Conservation (phyloP, 1,140 invertebrate genomes). For the Drosophila lacteicornis region DNA sequence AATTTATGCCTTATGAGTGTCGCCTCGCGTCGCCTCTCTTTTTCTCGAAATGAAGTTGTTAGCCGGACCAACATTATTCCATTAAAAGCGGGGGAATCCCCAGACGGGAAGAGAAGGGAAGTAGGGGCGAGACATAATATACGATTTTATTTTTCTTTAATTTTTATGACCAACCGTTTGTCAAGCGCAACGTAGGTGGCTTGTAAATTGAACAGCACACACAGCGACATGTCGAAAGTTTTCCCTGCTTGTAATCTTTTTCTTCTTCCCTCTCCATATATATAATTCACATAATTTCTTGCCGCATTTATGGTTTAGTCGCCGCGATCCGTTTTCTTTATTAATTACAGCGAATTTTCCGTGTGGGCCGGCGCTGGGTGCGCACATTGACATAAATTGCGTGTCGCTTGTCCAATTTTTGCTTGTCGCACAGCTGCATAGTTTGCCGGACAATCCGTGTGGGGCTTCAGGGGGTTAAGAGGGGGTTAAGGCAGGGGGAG, state of each 20-base stretch:
- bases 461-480: neutral
- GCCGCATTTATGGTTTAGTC: slow-evolving; percentile 30
- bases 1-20: slow-evolving; percentile 84
- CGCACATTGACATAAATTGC: slow-evolving; percentile 82
- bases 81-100: slow-evolving; percentile 2
- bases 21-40: slow-evolving; percentile 42
- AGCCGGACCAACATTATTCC: slow-evolving; percentile 79
- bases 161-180: slow-evolving; percentile 76
- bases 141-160: slow-evolving; percentile 83
- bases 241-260: slow-evolving; percentile 19
- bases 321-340: slow-evolving; percentile 57
- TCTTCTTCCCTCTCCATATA: neutral
- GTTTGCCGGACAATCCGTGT: slow-evolving; percentile 33
- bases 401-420: slow-evolving; percentile 83
- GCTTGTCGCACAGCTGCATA: slow-evolving; percentile 82
- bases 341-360: slow-evolving; percentile 82
- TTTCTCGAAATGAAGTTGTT: slow-evolving; percentile 84
- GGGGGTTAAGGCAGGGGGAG: neutral
- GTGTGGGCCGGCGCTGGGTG: slow-evolving; percentile 77
- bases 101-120: neutral
- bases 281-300: slow-evolving; percentile 17
- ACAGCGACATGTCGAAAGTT: slow-evolving; percentile 64
- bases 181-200: slow-evolving; percentile 78
- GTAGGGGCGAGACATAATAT: slow-evolving; percentile 55
- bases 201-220: slow-evolving; percentile 71